Evolutionary conservation across 2,113 vertebrate genomes (phyloP).

Genomic region (Neolamprologus kungweensis): DNA sequence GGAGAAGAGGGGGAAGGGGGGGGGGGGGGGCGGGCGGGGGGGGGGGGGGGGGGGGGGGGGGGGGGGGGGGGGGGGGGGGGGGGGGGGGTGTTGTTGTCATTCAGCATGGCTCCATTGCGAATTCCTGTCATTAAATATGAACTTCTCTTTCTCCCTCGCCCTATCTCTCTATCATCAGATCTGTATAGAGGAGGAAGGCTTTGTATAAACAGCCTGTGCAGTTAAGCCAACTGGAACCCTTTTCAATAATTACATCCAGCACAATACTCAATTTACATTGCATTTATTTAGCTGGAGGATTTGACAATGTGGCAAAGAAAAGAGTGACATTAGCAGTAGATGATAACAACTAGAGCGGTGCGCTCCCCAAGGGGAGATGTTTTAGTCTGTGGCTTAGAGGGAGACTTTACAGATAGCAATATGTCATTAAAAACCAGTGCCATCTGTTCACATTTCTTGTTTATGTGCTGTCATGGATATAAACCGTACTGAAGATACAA

Average conservation of each 20-base stretch:
- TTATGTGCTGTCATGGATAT: slow-evolving; percentile 31
- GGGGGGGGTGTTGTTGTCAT: slow-evolving; percentile 7
- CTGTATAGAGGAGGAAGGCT: slow-evolving; percentile 41
- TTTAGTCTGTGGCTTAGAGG: slow-evolving; percentile 53
- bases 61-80: neutral
- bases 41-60: no score
- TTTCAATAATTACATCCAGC: slow-evolving; percentile 56
- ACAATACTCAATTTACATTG: slow-evolving; percentile 52
- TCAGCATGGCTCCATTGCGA: slow-evolving; percentile 48
- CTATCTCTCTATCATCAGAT: slow-evolving; percentile 46
- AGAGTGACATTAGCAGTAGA: slow-evolving; percentile 52
- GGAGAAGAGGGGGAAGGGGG: neutral
- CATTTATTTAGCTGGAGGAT: slow-evolving; percentile 62
- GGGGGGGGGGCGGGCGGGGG: neutral
- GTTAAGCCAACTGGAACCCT: slow-evolving; percentile 56
- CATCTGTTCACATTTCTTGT: slow-evolving; percentile 58
- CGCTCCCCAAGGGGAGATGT: slow-evolving; percentile 40
- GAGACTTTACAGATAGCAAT: slow-evolving; percentile 59
- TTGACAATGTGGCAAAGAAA: slow-evolving; percentile 42
- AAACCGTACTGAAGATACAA: slow-evolving; percentile 20
- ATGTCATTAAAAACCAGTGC: slow-evolving; percentile 66
- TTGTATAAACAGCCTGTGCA: slow-evolving; percentile 54
- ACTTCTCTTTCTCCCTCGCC: slow-evolving; percentile 17
- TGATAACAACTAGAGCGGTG: slow-evolving; percentile 56
- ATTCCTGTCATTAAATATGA: slow-evolving; percentile 65